Percentiles rank a stretch among this genome's conserved stretches.
These are phyloP conservation scores for Nematopogon swammerdamellus DNA, from an alignment of 2,888 invertebrate species.

Conservation along the genomic window DNA sequence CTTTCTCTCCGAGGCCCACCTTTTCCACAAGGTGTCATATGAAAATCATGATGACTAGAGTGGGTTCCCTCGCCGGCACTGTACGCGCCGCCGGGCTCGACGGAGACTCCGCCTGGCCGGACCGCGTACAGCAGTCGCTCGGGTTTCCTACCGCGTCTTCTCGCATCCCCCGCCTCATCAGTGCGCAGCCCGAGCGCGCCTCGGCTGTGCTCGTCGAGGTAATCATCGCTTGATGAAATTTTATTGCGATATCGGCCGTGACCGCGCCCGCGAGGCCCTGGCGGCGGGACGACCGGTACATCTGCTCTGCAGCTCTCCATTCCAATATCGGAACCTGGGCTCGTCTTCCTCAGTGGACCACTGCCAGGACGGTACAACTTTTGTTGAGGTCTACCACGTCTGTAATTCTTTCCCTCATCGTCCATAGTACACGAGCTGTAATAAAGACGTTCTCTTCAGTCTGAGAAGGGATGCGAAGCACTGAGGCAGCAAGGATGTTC, in stretches of 20 bases:
- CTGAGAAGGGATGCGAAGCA: too few species aligned
- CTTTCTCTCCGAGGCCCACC: background rate
- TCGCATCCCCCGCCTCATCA: constrained; percentile 23
- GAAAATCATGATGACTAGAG: background rate
- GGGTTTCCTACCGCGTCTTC: constrained; percentile 35
- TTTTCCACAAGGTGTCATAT: background rate
- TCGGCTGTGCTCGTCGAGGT: background rate
- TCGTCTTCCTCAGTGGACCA: constrained; percentile 68
- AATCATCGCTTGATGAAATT: constrained; percentile 25
- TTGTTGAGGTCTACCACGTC: constrained; percentile 66
- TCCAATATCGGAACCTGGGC: constrained; percentile 55
- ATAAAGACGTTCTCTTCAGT: too few species aligned
- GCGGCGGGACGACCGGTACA: constrained; percentile 10
- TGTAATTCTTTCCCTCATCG: constrained; percentile 54
- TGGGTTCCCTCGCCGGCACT: background rate
- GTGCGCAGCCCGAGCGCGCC: constrained; percentile 17
- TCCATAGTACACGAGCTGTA: constrained; percentile 29
- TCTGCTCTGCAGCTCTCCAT: constrained; percentile 44
- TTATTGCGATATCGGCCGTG: constrained; percentile 38
- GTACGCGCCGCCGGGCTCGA: background rate
- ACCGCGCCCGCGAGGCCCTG: constrained; percentile 25
- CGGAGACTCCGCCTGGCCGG: constrained; percentile 27
- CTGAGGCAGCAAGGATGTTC: too few species aligned
- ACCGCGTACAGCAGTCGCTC: constrained; percentile 46
- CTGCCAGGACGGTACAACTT: constrained; percentile 74